Percentiles rank a stretch among this genome's conserved stretches.
Evolutionary conservation across 2,888 invertebrate genomes (phyloP).

Genomic region (Brachyptera risi): DNA sequence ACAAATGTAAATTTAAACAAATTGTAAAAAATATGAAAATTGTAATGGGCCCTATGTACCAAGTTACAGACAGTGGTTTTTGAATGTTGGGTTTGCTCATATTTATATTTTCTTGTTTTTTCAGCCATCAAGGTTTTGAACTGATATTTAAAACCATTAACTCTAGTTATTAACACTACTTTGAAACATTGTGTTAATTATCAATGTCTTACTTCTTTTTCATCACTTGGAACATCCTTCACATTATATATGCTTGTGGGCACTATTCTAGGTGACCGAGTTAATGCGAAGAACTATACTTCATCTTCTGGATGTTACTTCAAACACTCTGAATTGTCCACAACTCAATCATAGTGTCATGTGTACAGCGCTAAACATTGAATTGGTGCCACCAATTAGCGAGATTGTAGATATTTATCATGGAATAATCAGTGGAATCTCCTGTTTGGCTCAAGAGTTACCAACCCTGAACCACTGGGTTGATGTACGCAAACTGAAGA

Average conservation of each 20-base stretch:
- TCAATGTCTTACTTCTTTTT: neutral
- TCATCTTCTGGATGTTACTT: slow-evolving; percentile 55
- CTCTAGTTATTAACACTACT: too few species aligned
- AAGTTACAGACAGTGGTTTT: too few species aligned
- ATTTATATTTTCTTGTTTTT: too few species aligned
- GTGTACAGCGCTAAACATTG: neutral
- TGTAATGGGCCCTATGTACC: too few species aligned
- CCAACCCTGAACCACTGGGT: slow-evolving; percentile 55
- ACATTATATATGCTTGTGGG: neutral
- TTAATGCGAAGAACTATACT: slow-evolving; percentile 63
- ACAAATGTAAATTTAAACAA: too few species aligned
- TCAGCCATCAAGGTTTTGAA: too few species aligned
- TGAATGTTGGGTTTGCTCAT: too few species aligned
- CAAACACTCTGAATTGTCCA: slow-evolving; percentile 53
- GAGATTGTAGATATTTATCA: slow-evolving; percentile 56
- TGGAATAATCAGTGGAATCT: slow-evolving; percentile 54
- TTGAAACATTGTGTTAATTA: too few species aligned
- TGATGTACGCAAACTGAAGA: slow-evolving; percentile 44
- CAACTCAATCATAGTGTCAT: slow-evolving; percentile 56
- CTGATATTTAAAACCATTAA: too few species aligned
- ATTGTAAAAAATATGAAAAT: too few species aligned
- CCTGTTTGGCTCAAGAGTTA: slow-evolving; percentile 54
- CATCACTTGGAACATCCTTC: neutral
- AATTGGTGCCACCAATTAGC: slow-evolving; percentile 54
- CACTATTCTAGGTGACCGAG: slow-evolving; percentile 57